phyloP scores from a whole-genome alignment of 1,140 invertebrate species.

The Holcopasites calliopsidis region DNA sequence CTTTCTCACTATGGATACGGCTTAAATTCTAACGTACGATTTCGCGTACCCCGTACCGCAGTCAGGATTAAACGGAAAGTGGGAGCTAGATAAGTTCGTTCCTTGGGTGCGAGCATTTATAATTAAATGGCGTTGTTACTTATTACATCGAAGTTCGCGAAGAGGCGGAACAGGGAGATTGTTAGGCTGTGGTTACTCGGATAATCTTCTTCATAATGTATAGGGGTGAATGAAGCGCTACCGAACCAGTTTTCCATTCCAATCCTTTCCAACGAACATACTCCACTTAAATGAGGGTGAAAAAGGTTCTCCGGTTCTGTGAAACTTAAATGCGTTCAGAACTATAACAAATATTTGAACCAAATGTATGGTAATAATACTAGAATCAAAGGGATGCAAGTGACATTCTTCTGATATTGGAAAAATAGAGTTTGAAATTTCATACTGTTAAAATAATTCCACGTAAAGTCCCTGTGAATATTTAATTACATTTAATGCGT shows the following conservation, averaged over 20 bases:
- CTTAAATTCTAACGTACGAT: conserved; percentile 48
- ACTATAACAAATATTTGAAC: background rate
- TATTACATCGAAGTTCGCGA: conserved; percentile 74
- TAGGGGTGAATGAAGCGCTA: conserved; percentile 61
- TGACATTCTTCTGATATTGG: too few relatives aligned
- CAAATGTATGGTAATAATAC: background rate
- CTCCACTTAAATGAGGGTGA: background rate
- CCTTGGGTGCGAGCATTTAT: conserved; percentile 69
- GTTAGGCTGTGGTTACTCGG: conserved; percentile 71
- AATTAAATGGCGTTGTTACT: conserved; percentile 74
- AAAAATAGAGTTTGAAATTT: too few relatives aligned
- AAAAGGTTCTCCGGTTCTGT: too few relatives aligned
- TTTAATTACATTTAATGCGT: too few relatives aligned
- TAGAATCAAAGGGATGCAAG: background rate
- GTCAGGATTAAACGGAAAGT: conserved; percentile 59
- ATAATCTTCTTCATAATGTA: conserved; percentile 74
- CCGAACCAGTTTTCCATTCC: conserved; percentile 30
- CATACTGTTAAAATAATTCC: too few relatives aligned
- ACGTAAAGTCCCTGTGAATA: too few relatives aligned
- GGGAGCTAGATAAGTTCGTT: conserved; percentile 63
- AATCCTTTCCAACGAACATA: conserved; percentile 15
- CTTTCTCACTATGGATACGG: background rate
- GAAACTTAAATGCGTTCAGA: background rate
- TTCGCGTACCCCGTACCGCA: conserved; percentile 22
- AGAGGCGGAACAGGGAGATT: conserved; percentile 71